Base-by-base conservation (phyloP, 2,888 invertebrate genomes). In the Catocala fraxini region DNA sequence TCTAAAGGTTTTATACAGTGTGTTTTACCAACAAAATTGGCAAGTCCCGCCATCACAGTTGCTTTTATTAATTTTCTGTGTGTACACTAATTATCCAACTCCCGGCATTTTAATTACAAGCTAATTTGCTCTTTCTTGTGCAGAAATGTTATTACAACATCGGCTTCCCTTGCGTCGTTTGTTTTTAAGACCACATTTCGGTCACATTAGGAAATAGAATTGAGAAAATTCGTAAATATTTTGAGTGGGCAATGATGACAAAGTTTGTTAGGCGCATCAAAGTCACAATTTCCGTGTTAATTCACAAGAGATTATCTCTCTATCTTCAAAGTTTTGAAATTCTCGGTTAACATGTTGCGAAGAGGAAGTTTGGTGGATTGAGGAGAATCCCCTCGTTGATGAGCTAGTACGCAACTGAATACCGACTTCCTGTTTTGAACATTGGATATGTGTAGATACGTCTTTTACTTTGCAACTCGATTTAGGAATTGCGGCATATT, bases 341-440 rank as follows among this genome's bases (percentile, higher is more conserved):
- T 87, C 76, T 75, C 75, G 75, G 84, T 83, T 86, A 85, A 85
- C 85, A 88, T 85, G 84, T 85, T 85, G 81, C 81, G 69, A 80
- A 69, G 88, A 78, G 81, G 84, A 92, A 92, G 89, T 92, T 91
- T 82, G 81, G 77, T 84, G 82, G 86, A 89, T 90, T 86, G 87
- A 84, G 77, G 84, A 79, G 82, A 88, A 83, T 83, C 84, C 82
- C 80, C 77, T 72, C 66, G 79, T 80, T 86, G 85, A 87, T 86
- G 86, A 86, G 84, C 77, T 74, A 81, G 81, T 80, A 81, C 79
- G 81, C 77, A 82, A 80, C 85, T 82, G 80, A 80, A 86, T 81
- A 85, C 77, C 60, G 78, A 73, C 83, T 83, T 85, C 77, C 83
- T 79, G 76, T 74, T 80, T 72, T 66, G 59, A 79, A 77, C 78